phyloP scores from a whole-genome alignment of 2,797 vertebrate species.

The Tragopan temminckii region DNA sequence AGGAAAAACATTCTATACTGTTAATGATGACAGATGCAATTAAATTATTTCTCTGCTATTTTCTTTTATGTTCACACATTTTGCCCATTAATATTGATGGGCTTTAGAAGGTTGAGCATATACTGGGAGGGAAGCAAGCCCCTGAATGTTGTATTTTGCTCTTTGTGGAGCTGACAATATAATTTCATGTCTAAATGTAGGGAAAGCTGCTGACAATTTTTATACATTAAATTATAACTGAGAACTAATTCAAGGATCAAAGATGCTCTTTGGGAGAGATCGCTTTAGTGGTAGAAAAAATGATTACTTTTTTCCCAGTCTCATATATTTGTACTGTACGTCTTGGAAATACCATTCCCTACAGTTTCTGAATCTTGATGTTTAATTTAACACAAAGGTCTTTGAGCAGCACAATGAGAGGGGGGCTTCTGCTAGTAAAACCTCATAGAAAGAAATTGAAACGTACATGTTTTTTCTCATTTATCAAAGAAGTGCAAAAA shows the following conservation, averaged over 20 bases:
- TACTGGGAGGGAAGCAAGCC: background rate
- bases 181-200: slow-evolving; percentile 58
- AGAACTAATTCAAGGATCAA: slow-evolving; percentile 83
- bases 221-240: slow-evolving; percentile 81
- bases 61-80: slow-evolving; percentile 40
- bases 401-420: slow-evolving; percentile 79
- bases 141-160: slow-evolving; percentile 59
- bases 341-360: slow-evolving; percentile 78
- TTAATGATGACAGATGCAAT: slow-evolving; percentile 38
- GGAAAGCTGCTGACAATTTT: slow-evolving; percentile 63
- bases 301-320: slow-evolving; percentile 62
- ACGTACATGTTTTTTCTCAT: slow-evolving; percentile 82
- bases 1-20: background rate
- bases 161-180: slow-evolving; percentile 65
- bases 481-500: slow-evolving; percentile 83
- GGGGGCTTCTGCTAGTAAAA: slow-evolving; percentile 68
- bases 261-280: slow-evolving; percentile 78
- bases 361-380: slow-evolving; percentile 83
- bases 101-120: slow-evolving; percentile 11
- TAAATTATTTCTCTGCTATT: slow-evolving; percentile 31
- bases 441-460: slow-evolving; percentile 79
- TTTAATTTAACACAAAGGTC: slow-evolving; percentile 84
- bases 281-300: slow-evolving; percentile 69
- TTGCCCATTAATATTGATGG: slow-evolving; percentile 41
- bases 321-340: slow-evolving; percentile 71